Evolutionary conservation across 1,140 invertebrate species (phyloP).

Genomic region (Saccostrea echinata): DNA sequence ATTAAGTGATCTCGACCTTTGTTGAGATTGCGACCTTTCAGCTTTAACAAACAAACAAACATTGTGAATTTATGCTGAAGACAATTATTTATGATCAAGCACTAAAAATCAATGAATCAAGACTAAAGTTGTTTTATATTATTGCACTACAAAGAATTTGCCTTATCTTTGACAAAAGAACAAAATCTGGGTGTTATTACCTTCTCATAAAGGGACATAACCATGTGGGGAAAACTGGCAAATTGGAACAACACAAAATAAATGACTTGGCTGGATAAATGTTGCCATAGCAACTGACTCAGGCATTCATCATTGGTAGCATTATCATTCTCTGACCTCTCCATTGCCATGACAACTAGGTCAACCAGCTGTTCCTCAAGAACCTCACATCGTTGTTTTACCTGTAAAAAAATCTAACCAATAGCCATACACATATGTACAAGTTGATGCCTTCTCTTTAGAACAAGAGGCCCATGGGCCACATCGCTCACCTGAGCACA

Average conservation of each 20-base stretch:
- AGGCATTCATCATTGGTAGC: slow-evolving; percentile 83
- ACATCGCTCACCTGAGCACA: too few relatives aligned
- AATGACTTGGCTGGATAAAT: slow-evolving; percentile 96
- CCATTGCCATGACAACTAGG: slow-evolving; percentile 94
- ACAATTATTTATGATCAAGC: too few relatives aligned
- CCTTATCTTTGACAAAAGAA: too few relatives aligned
- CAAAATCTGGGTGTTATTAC: slow-evolving; percentile 65
- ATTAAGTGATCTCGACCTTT: slow-evolving; percentile 96
- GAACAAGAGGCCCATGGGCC: too few relatives aligned
- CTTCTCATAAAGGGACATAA: slow-evolving; percentile 92
- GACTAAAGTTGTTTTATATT: too few relatives aligned
- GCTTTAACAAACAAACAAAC: slow-evolving; percentile 77
- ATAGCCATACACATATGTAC: too few relatives aligned
- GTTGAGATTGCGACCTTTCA: slow-evolving; percentile 89
- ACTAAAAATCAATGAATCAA: too few relatives aligned
- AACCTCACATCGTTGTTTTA: slow-evolving; percentile 92
- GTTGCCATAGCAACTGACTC: slow-evolving; percentile 93
- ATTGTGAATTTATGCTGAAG: not conserved
- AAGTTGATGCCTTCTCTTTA: too few relatives aligned
- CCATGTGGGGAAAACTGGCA: slow-evolving; percentile 94
- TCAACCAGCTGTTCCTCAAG: slow-evolving; percentile 96
- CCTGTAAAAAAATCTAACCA: slow-evolving; percentile 79
- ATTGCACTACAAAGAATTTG: not conserved
- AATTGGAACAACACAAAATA: slow-evolving; percentile 98
- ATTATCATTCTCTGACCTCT: slow-evolving; percentile 88